phyloP scores from a whole-genome alignment of 2,113 vertebrate species.

The Stomatorhinus ivindoensis region DNA sequence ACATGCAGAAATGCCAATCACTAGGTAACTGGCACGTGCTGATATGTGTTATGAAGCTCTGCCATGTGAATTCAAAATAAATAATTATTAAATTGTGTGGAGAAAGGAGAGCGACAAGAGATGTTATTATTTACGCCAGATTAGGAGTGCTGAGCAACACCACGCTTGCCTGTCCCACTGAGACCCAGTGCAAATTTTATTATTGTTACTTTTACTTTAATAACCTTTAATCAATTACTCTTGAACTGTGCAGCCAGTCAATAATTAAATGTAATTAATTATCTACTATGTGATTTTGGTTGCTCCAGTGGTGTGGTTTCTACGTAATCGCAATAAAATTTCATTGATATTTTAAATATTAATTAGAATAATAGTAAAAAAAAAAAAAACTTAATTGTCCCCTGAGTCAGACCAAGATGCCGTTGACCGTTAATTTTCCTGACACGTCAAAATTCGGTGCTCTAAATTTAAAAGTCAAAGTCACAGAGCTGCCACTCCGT shows the following conservation, averaged over 20 bases:
- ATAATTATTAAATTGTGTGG: slow-evolving; percentile 69
- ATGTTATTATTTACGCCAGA: slow-evolving; percentile 84
- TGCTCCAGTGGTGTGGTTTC: not conserved
- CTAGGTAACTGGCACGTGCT: slow-evolving; percentile 51
- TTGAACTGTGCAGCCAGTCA: slow-evolving; percentile 69
- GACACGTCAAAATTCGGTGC: not conserved
- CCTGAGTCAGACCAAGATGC: not conserved
- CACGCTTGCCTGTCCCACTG: slow-evolving; percentile 66
- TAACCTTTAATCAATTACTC: slow-evolving; percentile 75
- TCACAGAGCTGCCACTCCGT: not conserved
- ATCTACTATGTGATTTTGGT: slow-evolving; percentile 16
- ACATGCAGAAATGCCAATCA: slow-evolving; percentile 55
- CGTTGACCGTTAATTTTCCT: not conserved
- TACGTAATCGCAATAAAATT: slow-evolving; percentile 11
- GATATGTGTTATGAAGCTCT: slow-evolving; percentile 69
- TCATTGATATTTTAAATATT: not conserved
- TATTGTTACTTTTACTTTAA: slow-evolving; percentile 74
- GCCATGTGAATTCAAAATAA: slow-evolving; percentile 67
- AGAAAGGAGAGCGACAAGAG: slow-evolving; percentile 63
- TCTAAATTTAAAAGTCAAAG: not conserved
- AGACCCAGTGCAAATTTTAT: slow-evolving; percentile 75
- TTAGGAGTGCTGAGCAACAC: slow-evolving; percentile 78
- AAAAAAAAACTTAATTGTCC: not conserved
- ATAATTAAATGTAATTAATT: slow-evolving; percentile 71
- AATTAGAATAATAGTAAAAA: not conserved